Evolutionary conservation across 2,888 invertebrate species (phyloP).

Genomic region (Diadegma fenestrale): DNA sequence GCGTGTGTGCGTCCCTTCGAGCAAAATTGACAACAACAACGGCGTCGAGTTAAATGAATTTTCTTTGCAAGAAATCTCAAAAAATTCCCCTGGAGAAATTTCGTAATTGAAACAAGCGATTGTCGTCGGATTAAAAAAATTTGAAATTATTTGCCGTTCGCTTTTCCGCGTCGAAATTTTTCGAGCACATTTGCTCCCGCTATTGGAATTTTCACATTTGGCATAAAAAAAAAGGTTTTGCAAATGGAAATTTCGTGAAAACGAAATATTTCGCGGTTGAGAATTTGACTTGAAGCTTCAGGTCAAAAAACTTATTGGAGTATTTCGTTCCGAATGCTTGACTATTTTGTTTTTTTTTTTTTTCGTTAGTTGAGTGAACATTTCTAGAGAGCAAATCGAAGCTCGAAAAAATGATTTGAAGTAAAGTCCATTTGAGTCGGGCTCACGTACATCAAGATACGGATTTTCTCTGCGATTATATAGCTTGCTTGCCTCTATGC

Average conservation of each 20-base stretch:
- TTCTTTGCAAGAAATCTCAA: too few species aligned
- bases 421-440: neutral
- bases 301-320: neutral
- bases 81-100: neutral
- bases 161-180: too few species aligned
- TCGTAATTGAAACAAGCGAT: neutral
- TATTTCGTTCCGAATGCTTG: too few species aligned
- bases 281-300: neutral
- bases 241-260: neutral
- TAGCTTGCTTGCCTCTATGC: constrained; percentile 46
- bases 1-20: neutral
- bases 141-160: neutral
- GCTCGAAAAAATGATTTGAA: neutral
- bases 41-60: too few species aligned
- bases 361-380: neutral
- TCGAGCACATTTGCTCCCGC: too few species aligned
- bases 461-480: constrained; percentile 30
- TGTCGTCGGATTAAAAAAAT: neutral
- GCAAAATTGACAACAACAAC: too few species aligned
- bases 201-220: neutral
- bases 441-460: neutral
- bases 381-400: neutral
- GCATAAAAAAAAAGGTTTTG: neutral
- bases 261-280: neutral
- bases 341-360: neutral